phyloP scores from a whole-genome alignment of 2,797 vertebrate genomes.

The Kryptopterus vitreolus region DNA sequence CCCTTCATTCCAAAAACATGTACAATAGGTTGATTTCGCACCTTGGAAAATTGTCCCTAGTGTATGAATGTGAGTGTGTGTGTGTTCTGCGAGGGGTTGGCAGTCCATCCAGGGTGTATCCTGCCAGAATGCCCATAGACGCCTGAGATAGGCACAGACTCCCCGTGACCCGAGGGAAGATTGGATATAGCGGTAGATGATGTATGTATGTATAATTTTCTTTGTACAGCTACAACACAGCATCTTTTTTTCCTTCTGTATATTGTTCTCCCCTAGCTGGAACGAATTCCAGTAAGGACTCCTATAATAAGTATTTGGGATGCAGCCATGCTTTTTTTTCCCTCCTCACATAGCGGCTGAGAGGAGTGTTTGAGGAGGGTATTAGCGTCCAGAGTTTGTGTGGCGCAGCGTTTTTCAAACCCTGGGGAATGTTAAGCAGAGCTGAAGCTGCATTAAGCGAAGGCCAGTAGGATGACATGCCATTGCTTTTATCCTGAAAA shows the following conservation, averaged over 20 bases:
- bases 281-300: constrained; percentile 1
- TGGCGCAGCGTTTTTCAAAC: constrained; percentile 6
- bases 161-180: no score
- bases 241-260: background rate
- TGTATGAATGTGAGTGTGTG: no score
- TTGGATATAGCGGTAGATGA: no score
- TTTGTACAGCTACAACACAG: no score
- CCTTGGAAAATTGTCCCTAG: no score
- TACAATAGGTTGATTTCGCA: no score
- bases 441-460: constrained; percentile 61
- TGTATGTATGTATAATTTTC: no score
- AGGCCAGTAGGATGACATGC: constrained; percentile 58
- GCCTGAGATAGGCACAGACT: no score
- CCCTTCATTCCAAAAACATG: no score
- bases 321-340: background rate
- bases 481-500: constrained; percentile 64
- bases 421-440: constrained; percentile 49
- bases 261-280: constrained; percentile 2
- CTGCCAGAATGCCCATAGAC: no score
- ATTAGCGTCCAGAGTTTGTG: constrained; percentile 16
- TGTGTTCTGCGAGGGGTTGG: no score
- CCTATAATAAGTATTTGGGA: constrained; percentile 11
- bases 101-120: no score
- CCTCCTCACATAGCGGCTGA: background rate
- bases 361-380: background rate